Evolutionary conservation across 2,113 vertebrate species (phyloP).

Genomic region (Capra hircus): DNA sequence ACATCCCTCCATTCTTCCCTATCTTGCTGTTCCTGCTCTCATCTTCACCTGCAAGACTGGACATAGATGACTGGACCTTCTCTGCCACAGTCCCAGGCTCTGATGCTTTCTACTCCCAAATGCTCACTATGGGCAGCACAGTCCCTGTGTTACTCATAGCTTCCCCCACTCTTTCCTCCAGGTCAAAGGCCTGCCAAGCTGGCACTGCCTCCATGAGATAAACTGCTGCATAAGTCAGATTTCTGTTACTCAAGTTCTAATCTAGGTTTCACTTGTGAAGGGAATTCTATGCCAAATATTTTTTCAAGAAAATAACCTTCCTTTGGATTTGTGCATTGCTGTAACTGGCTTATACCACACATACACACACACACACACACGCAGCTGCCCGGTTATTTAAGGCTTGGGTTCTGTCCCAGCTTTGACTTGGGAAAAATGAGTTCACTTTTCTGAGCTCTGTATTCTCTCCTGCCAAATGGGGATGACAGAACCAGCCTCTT

Average conservation of each 20-base stretch:
- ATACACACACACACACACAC: not conserved
- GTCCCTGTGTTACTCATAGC: not conserved
- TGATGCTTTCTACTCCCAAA: not conserved
- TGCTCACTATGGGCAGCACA: not conserved
- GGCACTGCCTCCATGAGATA: not conserved
- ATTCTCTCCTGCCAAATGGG: slow-evolving; percentile 12
- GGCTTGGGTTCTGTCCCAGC: not conserved
- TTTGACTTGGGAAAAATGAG: not conserved
- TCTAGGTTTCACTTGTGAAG: not conserved
- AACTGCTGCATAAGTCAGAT: not conserved
- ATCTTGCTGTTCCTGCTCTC: not conserved
- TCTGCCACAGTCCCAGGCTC: not conserved
- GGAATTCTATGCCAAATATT: not conserved
- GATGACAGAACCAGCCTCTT: not conserved
- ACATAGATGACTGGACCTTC: not conserved
- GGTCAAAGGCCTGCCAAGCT: not conserved
- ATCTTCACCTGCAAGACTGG: not conserved
- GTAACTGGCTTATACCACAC: not conserved
- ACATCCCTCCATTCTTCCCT: not conserved
- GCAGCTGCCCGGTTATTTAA: not conserved
- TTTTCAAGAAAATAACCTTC: not conserved
- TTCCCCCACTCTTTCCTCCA: not conserved
- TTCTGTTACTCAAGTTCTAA: not conserved
- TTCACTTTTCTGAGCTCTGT: not conserved
- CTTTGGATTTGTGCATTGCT: not conserved